Conservation (phyloP, 2,888 invertebrate species). For the Drosophila antonietae region DNA sequence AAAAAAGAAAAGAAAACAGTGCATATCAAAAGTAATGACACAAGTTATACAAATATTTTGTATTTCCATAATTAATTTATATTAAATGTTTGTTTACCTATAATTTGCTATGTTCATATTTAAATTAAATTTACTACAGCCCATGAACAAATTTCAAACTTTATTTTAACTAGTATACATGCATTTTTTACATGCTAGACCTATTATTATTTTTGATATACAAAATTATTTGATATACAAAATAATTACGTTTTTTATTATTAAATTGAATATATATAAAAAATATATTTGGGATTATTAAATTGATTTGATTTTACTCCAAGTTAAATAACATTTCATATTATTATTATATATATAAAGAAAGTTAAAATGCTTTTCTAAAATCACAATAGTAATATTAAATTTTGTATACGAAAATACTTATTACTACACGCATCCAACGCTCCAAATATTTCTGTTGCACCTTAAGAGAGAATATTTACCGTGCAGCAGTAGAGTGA, state of each 20-base stretch:
- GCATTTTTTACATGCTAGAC: too few species aligned
- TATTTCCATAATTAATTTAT: neutral
- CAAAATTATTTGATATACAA: too few species aligned
- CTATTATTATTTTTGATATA: too few species aligned
- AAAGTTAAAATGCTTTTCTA: neutral
- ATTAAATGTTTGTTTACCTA: neutral
- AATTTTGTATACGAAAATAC: neutral
- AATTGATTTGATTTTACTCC: neutral
- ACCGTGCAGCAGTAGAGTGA: neutral
- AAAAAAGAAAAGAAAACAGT: conserved; percentile 4
- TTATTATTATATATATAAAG: neutral
- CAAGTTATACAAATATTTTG: neutral
- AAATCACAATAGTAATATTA: neutral
- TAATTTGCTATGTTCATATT: neutral
- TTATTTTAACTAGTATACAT: too few species aligned
- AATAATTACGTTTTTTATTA: too few species aligned
- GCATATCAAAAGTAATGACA: neutral
- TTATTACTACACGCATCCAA: neutral
- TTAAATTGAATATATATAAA: too few species aligned
- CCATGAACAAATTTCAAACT: neutral
- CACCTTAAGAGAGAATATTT: conserved; percentile 1
- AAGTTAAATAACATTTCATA: neutral
- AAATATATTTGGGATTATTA: neutral
- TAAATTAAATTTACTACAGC: neutral
- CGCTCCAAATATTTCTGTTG: neutral